Conservation (phyloP, 2,888 invertebrate species). For the Eledone cirrhosa region DNA sequence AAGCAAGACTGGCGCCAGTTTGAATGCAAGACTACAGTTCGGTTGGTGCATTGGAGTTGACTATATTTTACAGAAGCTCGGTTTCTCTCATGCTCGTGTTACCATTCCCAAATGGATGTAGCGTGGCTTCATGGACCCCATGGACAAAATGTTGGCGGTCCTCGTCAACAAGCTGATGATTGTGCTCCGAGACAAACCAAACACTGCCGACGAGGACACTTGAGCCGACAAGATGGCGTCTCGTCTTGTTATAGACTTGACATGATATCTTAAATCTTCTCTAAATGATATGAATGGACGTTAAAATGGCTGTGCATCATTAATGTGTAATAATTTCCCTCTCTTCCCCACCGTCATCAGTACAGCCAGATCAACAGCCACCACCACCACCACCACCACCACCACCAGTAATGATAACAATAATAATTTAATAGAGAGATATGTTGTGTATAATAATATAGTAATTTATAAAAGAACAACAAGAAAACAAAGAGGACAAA, state of each 20-base stretch:
- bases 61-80: conserved; percentile 96
- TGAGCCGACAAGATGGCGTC: conserved; percentile 3
- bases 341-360: not conserved
- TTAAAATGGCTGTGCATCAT: not conserved
- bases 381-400: too few relatives aligned
- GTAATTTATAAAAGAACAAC: too few relatives aligned
- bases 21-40: conserved; percentile 80
- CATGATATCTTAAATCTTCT: not conserved
- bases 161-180: conserved; percentile 61
- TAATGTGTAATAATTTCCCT: not conserved
- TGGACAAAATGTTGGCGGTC: conserved; percentile 80
- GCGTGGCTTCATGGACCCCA: conserved; percentile 95
- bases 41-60: conserved; percentile 84
- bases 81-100: conserved; percentile 95
- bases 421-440: too few relatives aligned
- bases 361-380: too few relatives aligned
- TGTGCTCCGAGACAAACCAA: conserved; percentile 41
- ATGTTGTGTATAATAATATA: too few relatives aligned
- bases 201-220: not conserved
- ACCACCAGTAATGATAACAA: too few relatives aligned
- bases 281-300: not conserved
- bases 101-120: conserved; percentile 99
- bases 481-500: too few relatives aligned
- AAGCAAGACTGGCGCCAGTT: conserved; percentile 86
- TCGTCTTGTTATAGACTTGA: not conserved